Evolutionary conservation across 1,140 invertebrate species (phyloP), one percentile per base, ranked within the genome.

Genomic region (Euura saliciscinereae): DNA sequence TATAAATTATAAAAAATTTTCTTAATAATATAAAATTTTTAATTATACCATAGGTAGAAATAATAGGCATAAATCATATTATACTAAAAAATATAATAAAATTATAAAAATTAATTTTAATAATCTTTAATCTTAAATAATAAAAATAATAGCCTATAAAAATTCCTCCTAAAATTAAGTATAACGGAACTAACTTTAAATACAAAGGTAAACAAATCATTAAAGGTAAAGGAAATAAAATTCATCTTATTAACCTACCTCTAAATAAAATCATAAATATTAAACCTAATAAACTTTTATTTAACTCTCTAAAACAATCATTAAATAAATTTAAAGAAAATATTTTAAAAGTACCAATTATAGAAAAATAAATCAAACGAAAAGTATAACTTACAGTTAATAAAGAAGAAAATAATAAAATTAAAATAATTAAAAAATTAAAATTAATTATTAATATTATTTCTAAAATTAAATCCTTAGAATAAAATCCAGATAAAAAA

Each of bases 401-500:
- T n/a, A 88, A 85, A 5, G 86, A 88, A 44, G 86, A 88, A 78
- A 90, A 72, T 71, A 65, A n/a, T 86, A 88, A 87, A 86, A 87
- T 85, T 73, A 90, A 78, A 76, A 87, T 79, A 82, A 66, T 66
- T 65, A 88, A 88, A 80, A 87, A 84, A 68, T 87, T 75, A 89
- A 89, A 89, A 78, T 88, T 85, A 73, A 72, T 80, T 81, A 88
- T 83, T 76, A 79, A 84, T 75, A 88, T 82, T 76, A 87, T 66
- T 76, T 90, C 90, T 84, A 90, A 88, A 89, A 92, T 90, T 86
- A 89, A 85, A 88, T 92, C 90, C 68, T 92, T 92, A 5, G 90
- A 91, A 87, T 90, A 92, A 91, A 91, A 91, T 44, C 90, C 90
- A 3, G 88, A 81, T 80, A 91, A 84, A 90, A 91, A 91, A 43